Percentiles rank a stretch among this genome's conserved stretches.
Evolutionary conservation across 2,113 vertebrate genomes (phyloP).

Genomic region (Colinus virginianus): DNA sequence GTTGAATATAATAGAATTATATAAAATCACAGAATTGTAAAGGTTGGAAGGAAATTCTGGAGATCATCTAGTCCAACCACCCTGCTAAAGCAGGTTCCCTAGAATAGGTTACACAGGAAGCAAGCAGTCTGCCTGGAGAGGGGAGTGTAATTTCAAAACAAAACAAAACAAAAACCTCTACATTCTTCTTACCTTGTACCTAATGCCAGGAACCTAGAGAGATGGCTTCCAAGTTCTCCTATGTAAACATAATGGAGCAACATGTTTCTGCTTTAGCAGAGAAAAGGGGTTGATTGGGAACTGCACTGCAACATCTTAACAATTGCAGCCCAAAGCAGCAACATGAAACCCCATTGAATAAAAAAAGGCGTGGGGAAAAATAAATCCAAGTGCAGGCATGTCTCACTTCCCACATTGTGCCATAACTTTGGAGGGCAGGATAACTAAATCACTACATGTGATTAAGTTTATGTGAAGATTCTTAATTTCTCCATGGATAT

Average conservation of each 20-base stretch:
- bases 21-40: no score
- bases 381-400: background rate
- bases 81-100: no score
- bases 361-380: background rate
- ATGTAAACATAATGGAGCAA: background rate
- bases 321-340: background rate
- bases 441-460: background rate
- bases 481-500: background rate
- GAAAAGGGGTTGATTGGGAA: background rate
- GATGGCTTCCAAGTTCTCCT: background rate
- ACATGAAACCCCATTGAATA: background rate
- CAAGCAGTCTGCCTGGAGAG: background rate
- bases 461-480: background rate
- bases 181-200: background rate
- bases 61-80: no score
- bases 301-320: background rate
- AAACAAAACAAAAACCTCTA: background rate
- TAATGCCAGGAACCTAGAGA: background rate
- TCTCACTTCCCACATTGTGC: background rate
- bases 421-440: background rate
- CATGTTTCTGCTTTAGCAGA: background rate
- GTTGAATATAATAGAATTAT: background rate
- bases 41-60: no score
- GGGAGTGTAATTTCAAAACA: background rate
- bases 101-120: no score